Conservation (phyloP, 2,888 invertebrate genomes). For the Rhyacophila evoluta region DNA sequence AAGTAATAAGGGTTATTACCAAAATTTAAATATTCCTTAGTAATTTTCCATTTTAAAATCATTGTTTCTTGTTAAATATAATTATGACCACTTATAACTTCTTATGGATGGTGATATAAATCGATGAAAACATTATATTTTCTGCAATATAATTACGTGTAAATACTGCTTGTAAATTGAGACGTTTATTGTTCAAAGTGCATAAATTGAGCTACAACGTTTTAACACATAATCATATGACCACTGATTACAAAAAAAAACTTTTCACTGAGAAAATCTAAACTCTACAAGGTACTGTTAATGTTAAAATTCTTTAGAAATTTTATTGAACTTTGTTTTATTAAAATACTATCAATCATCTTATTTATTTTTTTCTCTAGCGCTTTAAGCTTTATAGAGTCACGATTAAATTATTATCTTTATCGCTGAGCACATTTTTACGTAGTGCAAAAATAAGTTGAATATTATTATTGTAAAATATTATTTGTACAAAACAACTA, state of each 20-base stretch:
- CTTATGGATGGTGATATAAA: not conserved
- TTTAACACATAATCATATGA: no score
- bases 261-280: no score
- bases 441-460: no score
- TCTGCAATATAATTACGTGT: slow-evolving; percentile 11
- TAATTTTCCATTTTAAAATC: not conserved
- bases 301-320: no score
- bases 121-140: slow-evolving; percentile 28
- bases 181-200: not conserved
- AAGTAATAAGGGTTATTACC: not conserved
- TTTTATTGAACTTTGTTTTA: no score
- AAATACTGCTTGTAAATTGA: slow-evolving; percentile 4
- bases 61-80: slow-evolving; percentile 13
- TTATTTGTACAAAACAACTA: no score
- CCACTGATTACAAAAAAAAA: no score
- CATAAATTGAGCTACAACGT: not conserved
- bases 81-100: not conserved
- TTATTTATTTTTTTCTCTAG: not conserved
- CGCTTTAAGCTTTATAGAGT: not conserved
- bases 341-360: no score
- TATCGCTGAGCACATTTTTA: no score
- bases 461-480: no score
- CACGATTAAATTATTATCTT: slow-evolving; percentile 10
- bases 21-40: not conserved
- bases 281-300: no score